These are phyloP conservation scores for Bombus vancouverensis DNA, from an alignment of 1,140 invertebrate genomes.

Conservation along the genomic window DNA sequence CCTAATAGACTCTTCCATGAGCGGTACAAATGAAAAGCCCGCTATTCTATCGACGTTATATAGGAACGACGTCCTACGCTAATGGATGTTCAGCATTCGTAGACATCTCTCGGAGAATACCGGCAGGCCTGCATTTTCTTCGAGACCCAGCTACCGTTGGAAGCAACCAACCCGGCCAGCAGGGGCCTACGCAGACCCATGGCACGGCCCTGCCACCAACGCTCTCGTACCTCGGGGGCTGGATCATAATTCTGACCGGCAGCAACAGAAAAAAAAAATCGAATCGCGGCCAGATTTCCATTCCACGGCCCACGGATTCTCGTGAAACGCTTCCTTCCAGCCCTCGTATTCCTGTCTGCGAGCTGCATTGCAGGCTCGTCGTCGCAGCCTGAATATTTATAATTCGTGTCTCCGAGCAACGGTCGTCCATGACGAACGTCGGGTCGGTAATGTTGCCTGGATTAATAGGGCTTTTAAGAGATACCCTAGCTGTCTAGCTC, in stretches of 20 bases:
- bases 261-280: constrained; percentile 40
- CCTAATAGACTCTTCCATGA: neutral
- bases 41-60: neutral
- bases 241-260: constrained; percentile 58
- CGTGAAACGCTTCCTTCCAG: constrained; percentile 44
- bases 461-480: constrained; percentile 8
- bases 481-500: neutral
- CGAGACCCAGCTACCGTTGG: constrained; percentile 54
- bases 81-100: constrained; percentile 48
- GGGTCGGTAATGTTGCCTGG: neutral
- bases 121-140: constrained; percentile 44
- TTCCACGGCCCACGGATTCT: constrained; percentile 58
- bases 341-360: constrained; percentile 1
- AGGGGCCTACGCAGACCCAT: constrained; percentile 48
- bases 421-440: neutral
- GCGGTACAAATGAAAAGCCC: neutral
- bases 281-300: constrained; percentile 59
- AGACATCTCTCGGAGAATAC: constrained; percentile 10
- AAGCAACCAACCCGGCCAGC: neutral
- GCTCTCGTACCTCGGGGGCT: constrained; percentile 32
- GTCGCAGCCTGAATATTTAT: constrained; percentile 20
- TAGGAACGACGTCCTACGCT: constrained; percentile 28
- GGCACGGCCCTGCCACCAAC: constrained; percentile 56
- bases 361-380: constrained; percentile 9
- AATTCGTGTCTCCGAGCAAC: constrained; percentile 1